These are phyloP conservation scores for Platygyra sinensis DNA, from an alignment of 64 coral and sea anemone genomes.

Conservation along the genomic window DNA sequence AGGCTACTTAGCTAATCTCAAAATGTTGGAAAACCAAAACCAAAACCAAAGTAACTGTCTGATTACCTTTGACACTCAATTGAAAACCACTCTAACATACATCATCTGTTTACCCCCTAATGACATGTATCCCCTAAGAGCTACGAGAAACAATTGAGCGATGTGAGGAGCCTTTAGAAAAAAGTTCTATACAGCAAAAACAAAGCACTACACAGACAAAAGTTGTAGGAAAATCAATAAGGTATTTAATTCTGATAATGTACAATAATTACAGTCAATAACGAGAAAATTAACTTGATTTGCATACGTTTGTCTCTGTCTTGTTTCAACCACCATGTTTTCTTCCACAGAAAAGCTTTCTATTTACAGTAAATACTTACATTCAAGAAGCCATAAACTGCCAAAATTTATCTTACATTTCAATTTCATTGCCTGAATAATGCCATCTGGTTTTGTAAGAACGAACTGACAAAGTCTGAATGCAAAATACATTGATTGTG, in stretches of 20 bases:
- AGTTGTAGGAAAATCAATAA: slow-evolving; percentile 18
- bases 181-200: neutral
- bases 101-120: neutral
- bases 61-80: no score
- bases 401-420: neutral
- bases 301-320: slow-evolving; percentile 9
- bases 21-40: no score
- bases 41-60: no score
- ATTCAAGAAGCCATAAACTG: slow-evolving; percentile 9
- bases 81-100: no score
- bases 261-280: neutral
- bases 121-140: slow-evolving; percentile 18
- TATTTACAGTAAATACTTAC: slow-evolving; percentile 11
- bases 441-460: neutral
- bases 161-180: slow-evolving; percentile 14
- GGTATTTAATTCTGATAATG: neutral
- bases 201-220: slow-evolving; percentile 5
- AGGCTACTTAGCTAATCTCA: no score
- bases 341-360: neutral
- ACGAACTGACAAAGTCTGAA: neutral
- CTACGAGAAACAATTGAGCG: neutral
- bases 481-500: neutral
- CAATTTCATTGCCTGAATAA: neutral
- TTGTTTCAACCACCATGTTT: neutral
- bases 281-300: slow-evolving; percentile 9